phyloP scores from a whole-genome alignment of 2,888 invertebrate species.

The Mechanitis mazaeus region DNA sequence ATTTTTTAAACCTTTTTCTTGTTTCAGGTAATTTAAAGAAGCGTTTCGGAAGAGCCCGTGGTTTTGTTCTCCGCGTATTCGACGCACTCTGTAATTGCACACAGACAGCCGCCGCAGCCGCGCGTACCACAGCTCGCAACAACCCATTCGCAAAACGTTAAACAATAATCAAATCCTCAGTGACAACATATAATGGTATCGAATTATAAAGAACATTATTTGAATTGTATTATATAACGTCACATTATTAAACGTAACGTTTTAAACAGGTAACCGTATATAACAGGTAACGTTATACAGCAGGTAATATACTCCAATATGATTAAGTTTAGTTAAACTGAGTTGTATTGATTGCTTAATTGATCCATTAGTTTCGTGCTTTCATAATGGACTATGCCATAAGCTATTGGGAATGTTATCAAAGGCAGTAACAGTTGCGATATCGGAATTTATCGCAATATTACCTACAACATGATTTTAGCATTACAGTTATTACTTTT shows the following conservation, averaged over 20 bases:
- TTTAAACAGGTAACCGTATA: no score
- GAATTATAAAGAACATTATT: conserved; percentile 7
- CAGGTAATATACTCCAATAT: no score
- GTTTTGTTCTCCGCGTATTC: conserved; percentile 78
- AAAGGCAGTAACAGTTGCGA: not conserved
- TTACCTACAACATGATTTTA: not conserved
- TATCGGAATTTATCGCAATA: not conserved
- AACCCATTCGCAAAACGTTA: conserved; percentile 68
- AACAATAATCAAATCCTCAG: conserved; percentile 20
- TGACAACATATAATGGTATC: not conserved
- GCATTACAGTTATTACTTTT: not conserved
- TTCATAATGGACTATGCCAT: not conserved
- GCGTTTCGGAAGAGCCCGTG: conserved; percentile 77
- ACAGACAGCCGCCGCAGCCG: conserved; percentile 76
- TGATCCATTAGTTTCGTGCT: no score
- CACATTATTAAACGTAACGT: not conserved
- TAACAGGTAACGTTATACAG: no score
- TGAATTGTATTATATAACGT: not conserved
- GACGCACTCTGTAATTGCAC: conserved; percentile 81
- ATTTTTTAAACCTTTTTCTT: conserved; percentile 26
- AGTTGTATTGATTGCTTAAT: not conserved
- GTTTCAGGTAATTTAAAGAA: conserved; percentile 75
- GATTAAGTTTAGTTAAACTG: not conserved
- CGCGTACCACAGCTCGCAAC: conserved; percentile 66
- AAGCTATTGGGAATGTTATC: not conserved